A percentile compares a stretch with the other conserved stretches of the same genome.
phyloP scores from a whole-genome alignment of 2,797 vertebrate species.

The Cercopithecus mitis region DNA sequence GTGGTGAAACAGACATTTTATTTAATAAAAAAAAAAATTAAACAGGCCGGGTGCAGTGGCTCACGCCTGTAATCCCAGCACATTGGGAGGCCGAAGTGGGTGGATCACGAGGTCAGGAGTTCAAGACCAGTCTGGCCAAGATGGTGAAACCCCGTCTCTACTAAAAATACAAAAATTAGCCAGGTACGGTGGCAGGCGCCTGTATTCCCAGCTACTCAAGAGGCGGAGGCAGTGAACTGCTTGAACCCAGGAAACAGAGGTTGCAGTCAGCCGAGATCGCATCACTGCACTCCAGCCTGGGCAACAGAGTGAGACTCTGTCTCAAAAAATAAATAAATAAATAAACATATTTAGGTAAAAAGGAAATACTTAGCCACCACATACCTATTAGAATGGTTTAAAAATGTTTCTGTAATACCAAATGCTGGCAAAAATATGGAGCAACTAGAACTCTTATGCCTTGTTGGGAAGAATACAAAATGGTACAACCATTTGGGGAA shows the following conservation, averaged over 20 bases:
- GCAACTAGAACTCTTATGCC: background rate
- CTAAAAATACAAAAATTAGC: background rate
- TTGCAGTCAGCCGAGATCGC: background rate
- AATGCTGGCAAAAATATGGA: background rate
- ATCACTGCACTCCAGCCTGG: background rate
- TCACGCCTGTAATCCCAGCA: background rate
- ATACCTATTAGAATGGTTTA: background rate
- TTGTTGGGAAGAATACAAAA: background rate
- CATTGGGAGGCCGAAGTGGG: background rate
- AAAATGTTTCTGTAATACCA: background rate
- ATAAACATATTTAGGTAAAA: background rate
- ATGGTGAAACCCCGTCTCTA: background rate
- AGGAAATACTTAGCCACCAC: background rate
- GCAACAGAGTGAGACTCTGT: background rate
- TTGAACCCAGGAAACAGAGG: background rate
- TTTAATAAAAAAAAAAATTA: background rate
- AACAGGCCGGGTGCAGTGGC: background rate
- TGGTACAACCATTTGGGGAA: background rate
- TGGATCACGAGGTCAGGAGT: background rate
- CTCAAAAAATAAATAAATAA: background rate
- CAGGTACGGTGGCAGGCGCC: no score
- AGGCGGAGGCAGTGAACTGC: background rate
- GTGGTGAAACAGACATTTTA: background rate
- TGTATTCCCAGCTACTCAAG: background rate
- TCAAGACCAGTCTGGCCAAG: background rate